Evolutionary conservation across 2,888 invertebrate genomes (phyloP), one percentile per base, ranked within the genome.

Genomic region (Agriopis aurantiaria): DNA sequence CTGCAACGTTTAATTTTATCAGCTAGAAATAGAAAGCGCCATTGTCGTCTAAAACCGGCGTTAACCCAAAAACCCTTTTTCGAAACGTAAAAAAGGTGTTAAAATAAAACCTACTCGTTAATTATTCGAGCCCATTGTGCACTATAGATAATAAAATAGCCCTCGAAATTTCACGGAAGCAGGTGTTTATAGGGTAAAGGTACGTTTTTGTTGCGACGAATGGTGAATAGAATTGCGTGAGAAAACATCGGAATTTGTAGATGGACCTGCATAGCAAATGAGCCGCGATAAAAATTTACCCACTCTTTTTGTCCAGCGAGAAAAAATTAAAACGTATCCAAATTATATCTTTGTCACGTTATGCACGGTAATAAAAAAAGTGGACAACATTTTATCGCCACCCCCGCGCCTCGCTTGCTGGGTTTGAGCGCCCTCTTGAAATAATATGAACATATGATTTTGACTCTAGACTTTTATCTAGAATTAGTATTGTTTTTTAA

Each of bases 101-200:
- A 71, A 71, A 70, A 70, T 66, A 66, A 70, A 63, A 63, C 58
- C 33, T 53, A 59, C 59, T 71, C 17, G 70, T 71, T 71, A 71
- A 71, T 71, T 71, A 67, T 59, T 49, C 57, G 40, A 55, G 43
- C 48, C 57, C 58, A 62, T 71, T 71, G 70, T 67, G 45, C 23
- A 11, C 40, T 23, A 46, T 41, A 59, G 58, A 66, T 62, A 71
- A 68, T 69, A 63, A 65, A 73, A 68, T 61, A 45, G 63, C 67
- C 70, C 51, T 65, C 71, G 61, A 73, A 72, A 72, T 69, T 67
- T 72, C 64, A 68, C 68, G 68, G 74, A 77, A 62, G 75, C 77
- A 77, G 77, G 77, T 77, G 77, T 74, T 75, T 77, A 74, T 75
- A 43, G 61, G 57, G 69, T 53, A 63, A 58, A 70, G 69, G 60